phyloP scores from a whole-genome alignment of 53 echinoderm and acorn worm genomes.

The Temnopleurus reevesii region DNA sequence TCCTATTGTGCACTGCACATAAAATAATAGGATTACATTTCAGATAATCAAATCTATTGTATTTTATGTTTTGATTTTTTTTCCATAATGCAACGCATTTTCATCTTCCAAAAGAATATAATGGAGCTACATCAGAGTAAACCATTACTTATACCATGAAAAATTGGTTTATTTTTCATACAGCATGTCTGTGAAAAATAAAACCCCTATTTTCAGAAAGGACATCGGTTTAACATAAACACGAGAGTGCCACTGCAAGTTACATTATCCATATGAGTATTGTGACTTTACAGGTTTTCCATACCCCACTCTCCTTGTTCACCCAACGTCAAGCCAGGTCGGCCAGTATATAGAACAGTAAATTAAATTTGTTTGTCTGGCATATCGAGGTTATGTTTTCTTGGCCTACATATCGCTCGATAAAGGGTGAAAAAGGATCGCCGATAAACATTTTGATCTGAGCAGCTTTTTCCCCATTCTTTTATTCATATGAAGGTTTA shows the following conservation, averaged over 20 bases:
- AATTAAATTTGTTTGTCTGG: slow-evolving; percentile 65
- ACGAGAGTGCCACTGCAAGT: not conserved
- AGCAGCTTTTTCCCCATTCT: slow-evolving; percentile 46
- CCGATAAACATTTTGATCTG: slow-evolving; percentile 62
- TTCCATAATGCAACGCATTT: too few relatives aligned
- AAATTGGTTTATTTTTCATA: slow-evolving; percentile 22
- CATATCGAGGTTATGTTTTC: slow-evolving; percentile 61
- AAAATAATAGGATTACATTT: too few relatives aligned
- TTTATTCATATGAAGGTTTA: slow-evolving; percentile 57
- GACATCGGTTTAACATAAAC: slow-evolving; percentile 1
- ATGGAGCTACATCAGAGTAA: not conserved
- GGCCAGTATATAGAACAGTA: slow-evolving; percentile 51
- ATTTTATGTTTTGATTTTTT: too few relatives aligned
- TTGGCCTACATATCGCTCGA: slow-evolving; percentile 60
- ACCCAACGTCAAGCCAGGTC: slow-evolving; percentile 43
- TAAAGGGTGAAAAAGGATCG: slow-evolving; percentile 60
- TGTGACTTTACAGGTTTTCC: not conserved
- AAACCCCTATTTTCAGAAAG: slow-evolving; percentile 16
- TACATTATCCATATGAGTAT: not conserved
- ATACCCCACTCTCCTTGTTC: not conserved
- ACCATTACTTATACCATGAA: not conserved
- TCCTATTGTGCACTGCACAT: too few relatives aligned
- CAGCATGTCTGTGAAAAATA: slow-evolving; percentile 7
- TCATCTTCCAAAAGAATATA: too few relatives aligned
- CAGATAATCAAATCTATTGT: too few relatives aligned